Evolutionary conservation across 1,140 invertebrate species (phyloP).

Genomic region (Parapsyche elsis): DNA sequence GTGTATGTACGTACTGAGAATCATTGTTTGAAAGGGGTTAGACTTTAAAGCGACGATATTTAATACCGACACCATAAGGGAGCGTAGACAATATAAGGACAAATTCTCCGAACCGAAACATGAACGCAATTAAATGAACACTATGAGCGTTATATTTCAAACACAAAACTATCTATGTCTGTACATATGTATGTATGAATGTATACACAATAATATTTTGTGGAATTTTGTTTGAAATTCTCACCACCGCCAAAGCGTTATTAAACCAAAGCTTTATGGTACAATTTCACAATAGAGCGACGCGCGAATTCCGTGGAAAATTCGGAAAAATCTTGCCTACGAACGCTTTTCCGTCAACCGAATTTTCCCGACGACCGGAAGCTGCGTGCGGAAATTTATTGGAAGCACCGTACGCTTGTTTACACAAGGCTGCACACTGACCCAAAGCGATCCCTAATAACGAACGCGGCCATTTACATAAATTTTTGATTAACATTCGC

Average conservation of each 20-base stretch:
- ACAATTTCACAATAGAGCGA: background rate
- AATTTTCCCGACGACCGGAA: constrained; percentile 6
- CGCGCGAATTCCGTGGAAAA: background rate
- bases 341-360: background rate
- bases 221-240: background rate
- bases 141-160: no score
- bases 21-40: no score
- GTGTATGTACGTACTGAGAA: no score
- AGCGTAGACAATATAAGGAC: no score
- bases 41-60: no score
- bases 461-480: constrained; percentile 49
- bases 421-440: constrained; percentile 52
- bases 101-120: no score
- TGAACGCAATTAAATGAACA: no score
- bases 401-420: constrained; percentile 46
- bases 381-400: constrained; percentile 25
- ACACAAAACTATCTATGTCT: background rate
- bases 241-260: no score
- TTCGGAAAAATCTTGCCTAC: no score
- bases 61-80: no score
- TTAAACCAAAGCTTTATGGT: background rate
- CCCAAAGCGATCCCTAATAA: constrained; percentile 50
- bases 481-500: constrained; percentile 46
- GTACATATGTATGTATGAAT: background rate
- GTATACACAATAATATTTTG: background rate